Evolutionary conservation across 1,140 invertebrate species (phyloP), one percentile per base, ranked within the genome.

Genomic region (honey bee (Apis mellifera)): DNA sequence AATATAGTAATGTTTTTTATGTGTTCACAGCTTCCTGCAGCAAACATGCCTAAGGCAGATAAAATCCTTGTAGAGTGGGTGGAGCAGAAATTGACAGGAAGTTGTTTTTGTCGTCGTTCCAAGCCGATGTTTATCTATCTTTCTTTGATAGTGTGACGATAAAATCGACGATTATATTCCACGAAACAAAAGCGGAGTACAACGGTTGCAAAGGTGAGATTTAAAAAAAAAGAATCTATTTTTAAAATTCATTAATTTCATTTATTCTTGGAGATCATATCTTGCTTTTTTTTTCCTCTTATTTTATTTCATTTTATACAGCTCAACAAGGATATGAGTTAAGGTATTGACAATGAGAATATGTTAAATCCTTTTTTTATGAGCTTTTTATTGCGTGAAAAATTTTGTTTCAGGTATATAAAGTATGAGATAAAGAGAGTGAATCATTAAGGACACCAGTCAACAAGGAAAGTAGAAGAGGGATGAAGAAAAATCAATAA

Each of bases 21-120:
- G 48, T 17, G 48, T 23, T 64, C 52, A 48, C 26, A 19, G 21
- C 26, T 77, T 77, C 4, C 26, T 77, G 55, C 60, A 59, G 15
- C 19, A 66, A 62, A 57, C 21, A 42, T 21, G 65, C 74, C 65
- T 57, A 13, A 59, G 68, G 76, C 76, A 21, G 19, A 19, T 11
- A 42, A 72, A 64, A 60, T 82, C 76, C 82, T 83, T 83, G 69
- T 12, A 23, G 21, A 79, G 76, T 83, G 69, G 82, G 76, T 83
- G 69, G 76, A 79, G 82, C 32, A 66, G 4, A 26, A 59, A 64
- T 73, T 32, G 13, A 26, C 54, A 65, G 82, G 76, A 72, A 72
- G 48, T 71, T 48, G 52, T 71, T 64, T 32, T 65, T 23, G n/a
- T 64, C 15, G 15, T 50, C 19, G 70, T 32, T 23, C n/a, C 32